Evolutionary conservation across 2,113 vertebrate genomes (phyloP), one percentile per base, ranked within the genome.

Genomic region (Periophthalmus modestus): DNA sequence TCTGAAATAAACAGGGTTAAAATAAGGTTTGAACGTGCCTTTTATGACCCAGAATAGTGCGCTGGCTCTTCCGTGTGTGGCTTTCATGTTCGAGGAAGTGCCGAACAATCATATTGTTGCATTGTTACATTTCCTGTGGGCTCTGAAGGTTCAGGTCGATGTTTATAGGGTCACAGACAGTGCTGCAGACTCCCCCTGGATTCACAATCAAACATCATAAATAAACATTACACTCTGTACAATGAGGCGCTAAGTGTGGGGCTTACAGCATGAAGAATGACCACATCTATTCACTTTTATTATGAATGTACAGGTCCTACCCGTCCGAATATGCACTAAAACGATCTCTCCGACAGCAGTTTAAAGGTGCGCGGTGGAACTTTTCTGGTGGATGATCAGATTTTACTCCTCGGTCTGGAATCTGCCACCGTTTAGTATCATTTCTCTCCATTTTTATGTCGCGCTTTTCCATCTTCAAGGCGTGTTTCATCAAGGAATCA

Each of bases 71-170:
- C 86, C 78, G 81, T 28, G 79, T 28, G 68, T 72, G 63, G 83
- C 93, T 94, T 94, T 94, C 92, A 94, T 94, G 92, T 94, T 68
- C 69, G 78, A 92, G 91, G 93, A 94, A 94, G 92, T 84, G 67
- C 85, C 79, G 87, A 93, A 93, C 93, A 94, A 93, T 94, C 87
- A 90, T 92, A 93, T 94, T 94, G 93, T 94, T 94, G 82, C 92
- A 94, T 94, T 94, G 94, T 94, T 93, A 93, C 93, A 93, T 94
- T 93, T 94, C 94, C 92, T 89, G 71, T 85, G 92, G 18, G 86
- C 91, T 92, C 87, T 90, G 93, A 93, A 92, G 90, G 87, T 76
- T 88, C 83, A 87, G 88, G 89, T 91, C 93, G 90, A 90, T 92
- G 90, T 87, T 90, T 91, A 90, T 90, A 89, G 92, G 92, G 90